Percentiles rank a stretch among this genome's conserved stretches.
Evolutionary conservation across 2,888 invertebrate species (phyloP).

Genomic region (Ormyrus rosae): DNA sequence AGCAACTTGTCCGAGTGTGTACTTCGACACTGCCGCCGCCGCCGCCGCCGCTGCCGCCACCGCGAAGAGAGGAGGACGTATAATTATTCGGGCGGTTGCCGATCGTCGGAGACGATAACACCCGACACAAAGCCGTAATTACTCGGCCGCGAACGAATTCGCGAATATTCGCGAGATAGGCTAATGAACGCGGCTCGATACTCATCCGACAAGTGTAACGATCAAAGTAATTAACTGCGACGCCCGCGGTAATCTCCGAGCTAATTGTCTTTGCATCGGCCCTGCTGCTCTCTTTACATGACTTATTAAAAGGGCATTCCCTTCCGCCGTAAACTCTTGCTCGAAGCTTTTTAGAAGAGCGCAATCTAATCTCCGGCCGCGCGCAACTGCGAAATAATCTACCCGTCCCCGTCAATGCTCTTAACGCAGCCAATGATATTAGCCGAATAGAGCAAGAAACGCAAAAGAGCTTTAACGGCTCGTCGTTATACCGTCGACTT

Average conservation of each 20-base stretch:
- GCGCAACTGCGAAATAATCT: no score
- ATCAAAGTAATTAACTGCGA: no score
- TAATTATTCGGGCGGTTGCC: constrained; percentile 7
- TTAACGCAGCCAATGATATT: no score
- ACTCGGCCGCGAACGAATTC: not conserved
- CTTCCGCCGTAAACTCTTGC: no score
- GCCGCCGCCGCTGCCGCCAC: not conserved
- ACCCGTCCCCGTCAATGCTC: no score
- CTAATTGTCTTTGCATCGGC: not conserved
- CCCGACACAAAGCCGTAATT: constrained; percentile 4
- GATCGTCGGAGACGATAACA: not conserved
- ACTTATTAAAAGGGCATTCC: no score
- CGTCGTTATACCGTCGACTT: constrained; percentile 47
- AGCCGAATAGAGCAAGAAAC: constrained; percentile 7
- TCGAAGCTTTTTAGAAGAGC: no score
- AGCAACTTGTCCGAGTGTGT: constrained; percentile 66
- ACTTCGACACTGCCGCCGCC: not conserved
- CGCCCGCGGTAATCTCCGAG: not conserved
- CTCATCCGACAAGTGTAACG: no score
- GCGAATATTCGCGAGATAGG: no score
- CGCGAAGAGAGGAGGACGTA: constrained; percentile 6
- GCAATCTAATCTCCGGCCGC: no score
- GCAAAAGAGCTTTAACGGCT: constrained; percentile 31
- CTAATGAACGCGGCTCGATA: no score
- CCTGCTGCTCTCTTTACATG: no score